These are phyloP conservation scores for Bubo scandiacus DNA, from an alignment of 2,113 vertebrate genomes.

Conservation along the genomic window DNA sequence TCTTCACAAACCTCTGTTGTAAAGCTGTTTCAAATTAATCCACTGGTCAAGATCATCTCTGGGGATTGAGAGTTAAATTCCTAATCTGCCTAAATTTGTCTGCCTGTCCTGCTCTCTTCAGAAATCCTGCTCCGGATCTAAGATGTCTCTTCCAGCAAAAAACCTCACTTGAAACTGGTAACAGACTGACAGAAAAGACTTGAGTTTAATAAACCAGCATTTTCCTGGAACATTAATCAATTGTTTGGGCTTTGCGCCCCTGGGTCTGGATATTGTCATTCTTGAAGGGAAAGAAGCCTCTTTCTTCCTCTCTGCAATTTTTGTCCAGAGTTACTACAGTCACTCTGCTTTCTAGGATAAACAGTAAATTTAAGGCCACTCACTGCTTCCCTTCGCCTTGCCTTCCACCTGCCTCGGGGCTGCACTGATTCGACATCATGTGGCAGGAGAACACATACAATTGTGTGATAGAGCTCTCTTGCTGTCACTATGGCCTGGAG, in stretches of 20 bases:
- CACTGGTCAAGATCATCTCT: background rate
- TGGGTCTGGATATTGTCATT: background rate
- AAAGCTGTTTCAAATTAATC: background rate
- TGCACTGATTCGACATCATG: background rate
- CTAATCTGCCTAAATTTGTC: background rate
- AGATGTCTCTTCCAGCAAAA: background rate
- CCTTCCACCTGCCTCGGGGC: background rate
- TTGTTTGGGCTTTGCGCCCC: background rate
- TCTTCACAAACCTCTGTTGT: background rate
- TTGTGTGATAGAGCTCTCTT: background rate
- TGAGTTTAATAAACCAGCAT: background rate
- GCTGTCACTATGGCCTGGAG: background rate
- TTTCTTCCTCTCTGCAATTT: background rate
- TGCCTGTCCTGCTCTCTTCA: background rate
- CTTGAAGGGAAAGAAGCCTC: background rate
- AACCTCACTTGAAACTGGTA: fast-evolving
- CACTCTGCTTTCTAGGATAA: background rate
- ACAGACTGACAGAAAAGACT: background rate
- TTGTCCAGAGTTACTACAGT: background rate
- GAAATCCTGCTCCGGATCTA: background rate
- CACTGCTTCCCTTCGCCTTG: background rate
- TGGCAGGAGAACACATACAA: background rate
- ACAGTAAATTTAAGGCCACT: background rate
- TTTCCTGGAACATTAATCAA: background rate
- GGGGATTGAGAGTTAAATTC: background rate